Conservation (phyloP, 2,113 vertebrate species). For the Semnornis frantzii region DNA sequence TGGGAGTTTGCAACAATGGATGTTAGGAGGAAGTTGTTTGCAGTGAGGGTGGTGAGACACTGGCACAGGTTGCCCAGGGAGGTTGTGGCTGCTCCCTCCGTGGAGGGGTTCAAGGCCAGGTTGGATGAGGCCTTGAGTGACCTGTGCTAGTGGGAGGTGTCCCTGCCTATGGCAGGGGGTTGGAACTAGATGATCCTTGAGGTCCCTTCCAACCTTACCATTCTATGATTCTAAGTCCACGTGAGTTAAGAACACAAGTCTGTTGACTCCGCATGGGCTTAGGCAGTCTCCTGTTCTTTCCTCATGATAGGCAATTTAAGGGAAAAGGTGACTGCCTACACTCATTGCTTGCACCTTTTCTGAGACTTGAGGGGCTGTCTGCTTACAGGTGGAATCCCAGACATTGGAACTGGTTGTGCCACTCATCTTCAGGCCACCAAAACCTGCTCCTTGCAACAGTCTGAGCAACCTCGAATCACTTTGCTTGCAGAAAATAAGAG, state of each 20-base stretch:
- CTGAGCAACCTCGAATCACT: not conserved
- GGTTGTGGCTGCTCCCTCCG: too few species aligned
- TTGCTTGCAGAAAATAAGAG: not conserved
- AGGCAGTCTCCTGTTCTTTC: not conserved
- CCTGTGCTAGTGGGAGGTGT: too few species aligned
- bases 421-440: not conserved
- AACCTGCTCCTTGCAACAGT: not conserved
- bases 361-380: not conserved
- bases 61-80: too few species aligned
- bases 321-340: not conserved
- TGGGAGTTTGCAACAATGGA: not conserved
- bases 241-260: not conserved
- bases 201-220: too few species aligned
- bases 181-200: too few species aligned
- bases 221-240: not conserved
- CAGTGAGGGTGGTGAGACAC: too few species aligned
- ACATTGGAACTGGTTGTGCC: not conserved
- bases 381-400: not conserved
- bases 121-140: too few species aligned
- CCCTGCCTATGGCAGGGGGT: too few species aligned
- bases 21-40: too few species aligned
- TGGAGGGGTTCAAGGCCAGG: too few species aligned
- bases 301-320: not conserved
- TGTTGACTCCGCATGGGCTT: not conserved
- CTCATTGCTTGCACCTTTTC: not conserved